These are phyloP conservation scores for Leptinotarsa defecta DNA, from an alignment of 1,140 invertebrate genomes.

Conservation along the genomic window DNA sequence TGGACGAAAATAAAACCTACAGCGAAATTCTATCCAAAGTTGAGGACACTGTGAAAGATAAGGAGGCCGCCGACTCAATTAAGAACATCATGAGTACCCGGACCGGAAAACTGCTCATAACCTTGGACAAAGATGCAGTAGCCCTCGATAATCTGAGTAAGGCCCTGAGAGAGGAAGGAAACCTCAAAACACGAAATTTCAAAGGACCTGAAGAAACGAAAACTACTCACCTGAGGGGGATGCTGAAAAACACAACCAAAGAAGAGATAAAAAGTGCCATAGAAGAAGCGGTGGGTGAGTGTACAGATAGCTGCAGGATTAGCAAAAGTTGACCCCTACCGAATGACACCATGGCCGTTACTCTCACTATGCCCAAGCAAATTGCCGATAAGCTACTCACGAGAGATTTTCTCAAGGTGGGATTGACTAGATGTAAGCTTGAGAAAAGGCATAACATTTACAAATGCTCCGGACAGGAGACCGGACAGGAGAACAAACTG, in stretches of 20 bases:
- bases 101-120: too few species aligned
- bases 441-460: slow-evolving; percentile 21
- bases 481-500: too few species aligned
- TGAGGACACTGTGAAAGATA: too few species aligned
- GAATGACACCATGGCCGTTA: not conserved
- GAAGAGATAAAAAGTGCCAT: not conserved
- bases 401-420: not conserved
- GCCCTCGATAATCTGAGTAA: not conserved
- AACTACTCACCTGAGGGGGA: not conserved
- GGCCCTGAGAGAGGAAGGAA: not conserved
- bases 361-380: not conserved
- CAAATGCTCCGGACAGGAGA: too few species aligned
- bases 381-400: not conserved
- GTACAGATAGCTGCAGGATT: not conserved
- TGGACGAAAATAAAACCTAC: too few species aligned
- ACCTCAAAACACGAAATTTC: not conserved
- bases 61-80: too few species aligned
- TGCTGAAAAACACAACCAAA: not conserved
- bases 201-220: not conserved
- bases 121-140: not conserved
- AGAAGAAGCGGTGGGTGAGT: not conserved
- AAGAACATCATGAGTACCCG: too few species aligned
- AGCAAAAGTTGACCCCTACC: not conserved
- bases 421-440: slow-evolving; percentile 13
- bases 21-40: too few species aligned